Percentiles rank a stretch among this genome's conserved stretches.
phyloP scores from a whole-genome alignment of 2,797 vertebrate genomes.

The Characodon lateralis region DNA sequence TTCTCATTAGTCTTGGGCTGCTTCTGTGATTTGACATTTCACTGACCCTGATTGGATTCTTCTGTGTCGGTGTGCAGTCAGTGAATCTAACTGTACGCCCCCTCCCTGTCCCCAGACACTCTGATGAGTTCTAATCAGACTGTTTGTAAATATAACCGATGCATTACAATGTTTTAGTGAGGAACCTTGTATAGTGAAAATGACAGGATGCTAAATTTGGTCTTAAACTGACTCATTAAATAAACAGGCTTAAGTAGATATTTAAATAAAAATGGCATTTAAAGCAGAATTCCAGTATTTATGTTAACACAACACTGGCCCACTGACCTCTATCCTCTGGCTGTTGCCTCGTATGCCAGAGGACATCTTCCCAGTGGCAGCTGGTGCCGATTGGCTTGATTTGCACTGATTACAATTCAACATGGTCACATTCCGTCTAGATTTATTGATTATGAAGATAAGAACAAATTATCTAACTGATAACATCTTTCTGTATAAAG shows the following conservation, averaged over 20 bases:
- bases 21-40: constrained; percentile 7
- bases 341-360: background rate
- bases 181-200: background rate
- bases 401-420: constrained; percentile 27
- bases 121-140: constrained; percentile 17
- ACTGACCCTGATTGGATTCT: constrained; percentile 3
- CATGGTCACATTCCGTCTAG: constrained; percentile 9
- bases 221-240: background rate
- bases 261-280: background rate
- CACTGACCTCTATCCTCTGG: background rate
- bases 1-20: background rate
- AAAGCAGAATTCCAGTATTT: background rate
- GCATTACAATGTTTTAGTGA: background rate
- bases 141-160: background rate
- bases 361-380: background rate
- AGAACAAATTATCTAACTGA: background rate
- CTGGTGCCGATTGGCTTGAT: constrained; percentile 24
- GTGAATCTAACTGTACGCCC: background rate
- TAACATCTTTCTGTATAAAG: background rate
- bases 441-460: constrained; percentile 14
- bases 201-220: background rate
- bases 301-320: background rate
- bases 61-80: constrained; percentile 13
- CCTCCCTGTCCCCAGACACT: background rate
- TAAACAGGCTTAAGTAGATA: background rate